Evolutionary conservation across 2,888 invertebrate genomes (phyloP), one percentile per base, ranked within the genome.

Genomic region (Acrobasis consociella): DNA sequence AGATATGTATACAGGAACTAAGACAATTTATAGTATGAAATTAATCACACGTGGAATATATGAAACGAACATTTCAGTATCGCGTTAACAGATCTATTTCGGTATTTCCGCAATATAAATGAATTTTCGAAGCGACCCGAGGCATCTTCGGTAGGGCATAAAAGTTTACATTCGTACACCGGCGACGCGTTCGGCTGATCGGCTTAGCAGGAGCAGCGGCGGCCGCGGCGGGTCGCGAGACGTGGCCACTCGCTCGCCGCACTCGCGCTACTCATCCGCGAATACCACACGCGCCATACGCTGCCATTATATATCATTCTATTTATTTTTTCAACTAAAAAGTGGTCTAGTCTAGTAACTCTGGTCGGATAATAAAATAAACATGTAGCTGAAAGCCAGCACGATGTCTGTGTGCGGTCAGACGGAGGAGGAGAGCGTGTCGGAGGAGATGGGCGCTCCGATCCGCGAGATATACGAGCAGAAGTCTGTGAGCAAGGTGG

Each of bases 401-500:
- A 78, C 72, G 64, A 91, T 91, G 91, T 88, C 89, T 75, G 87
- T 81, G 75, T 82, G 86, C 75, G 86, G 79, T 63, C 86, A 80
- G 72, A 82, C 77, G 66, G 85, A 86, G 68, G 85, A 84, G 38
- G 87, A 86, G 66, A 82, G 82, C 69, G 82, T 76, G 42, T 77
- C 86, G 65, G 88, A 86, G 68, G 86, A 88, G 70, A 73, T 75
- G 70, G 73, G 77, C 62, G 73, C 75, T 60, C 77, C 84, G 53
- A 75, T 79, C 62, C 85, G 86, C 51, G 89, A 91, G 61, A 78
- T 81, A 51, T 83, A 87, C 77, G 87, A 89, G 67, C 81, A 85
- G 77, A 93, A 93, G 75, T 81, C 83, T 15, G 84, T 81, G 52
- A 89, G 91, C 78, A 93, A 87, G 68, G 80, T 88, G 72, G 90